Evolutionary conservation across 2,797 vertebrate species (phyloP).

Genomic region (Poeciliopsis infans): DNA sequence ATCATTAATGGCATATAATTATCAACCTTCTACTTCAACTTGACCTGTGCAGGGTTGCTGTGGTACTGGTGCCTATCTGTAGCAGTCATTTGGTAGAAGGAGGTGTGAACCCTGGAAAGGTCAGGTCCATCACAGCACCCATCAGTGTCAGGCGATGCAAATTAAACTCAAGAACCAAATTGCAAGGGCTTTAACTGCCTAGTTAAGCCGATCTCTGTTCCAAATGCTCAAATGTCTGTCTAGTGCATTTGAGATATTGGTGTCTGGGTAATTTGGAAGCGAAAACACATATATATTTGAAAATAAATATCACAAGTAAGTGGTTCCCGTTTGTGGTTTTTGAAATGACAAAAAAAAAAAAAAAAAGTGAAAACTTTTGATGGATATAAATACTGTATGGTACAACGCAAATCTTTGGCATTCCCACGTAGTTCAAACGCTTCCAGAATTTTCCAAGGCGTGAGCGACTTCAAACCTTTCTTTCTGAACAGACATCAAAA

Average conservation of each 20-base stretch:
- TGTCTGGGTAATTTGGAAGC: background rate
- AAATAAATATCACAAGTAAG: background rate
- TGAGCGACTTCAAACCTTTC: slow-evolving; percentile 63
- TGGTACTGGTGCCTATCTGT: background rate
- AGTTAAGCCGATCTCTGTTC: background rate
- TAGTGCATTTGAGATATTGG: background rate
- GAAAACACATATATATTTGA: background rate
- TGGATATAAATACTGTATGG: background rate
- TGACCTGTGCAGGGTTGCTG: background rate
- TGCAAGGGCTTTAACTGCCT: background rate
- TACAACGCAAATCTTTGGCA: slow-evolving; percentile 32
- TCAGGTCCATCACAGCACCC: background rate
- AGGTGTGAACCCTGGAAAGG: background rate
- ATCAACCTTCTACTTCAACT: background rate
- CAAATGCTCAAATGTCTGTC: background rate
- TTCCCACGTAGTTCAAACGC: slow-evolving; percentile 54
- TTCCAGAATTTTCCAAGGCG: slow-evolving; percentile 47
- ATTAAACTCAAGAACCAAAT: background rate
- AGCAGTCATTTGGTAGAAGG: background rate
- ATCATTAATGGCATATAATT: background rate
- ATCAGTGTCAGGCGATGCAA: background rate
- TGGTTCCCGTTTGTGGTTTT: background rate
- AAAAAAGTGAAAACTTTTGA: background rate
- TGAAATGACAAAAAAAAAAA: background rate
- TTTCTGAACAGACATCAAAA: slow-evolving; percentile 59